Conservation (phyloP, 2,113 vertebrate genomes). For the Pterocles orientalis region DNA sequence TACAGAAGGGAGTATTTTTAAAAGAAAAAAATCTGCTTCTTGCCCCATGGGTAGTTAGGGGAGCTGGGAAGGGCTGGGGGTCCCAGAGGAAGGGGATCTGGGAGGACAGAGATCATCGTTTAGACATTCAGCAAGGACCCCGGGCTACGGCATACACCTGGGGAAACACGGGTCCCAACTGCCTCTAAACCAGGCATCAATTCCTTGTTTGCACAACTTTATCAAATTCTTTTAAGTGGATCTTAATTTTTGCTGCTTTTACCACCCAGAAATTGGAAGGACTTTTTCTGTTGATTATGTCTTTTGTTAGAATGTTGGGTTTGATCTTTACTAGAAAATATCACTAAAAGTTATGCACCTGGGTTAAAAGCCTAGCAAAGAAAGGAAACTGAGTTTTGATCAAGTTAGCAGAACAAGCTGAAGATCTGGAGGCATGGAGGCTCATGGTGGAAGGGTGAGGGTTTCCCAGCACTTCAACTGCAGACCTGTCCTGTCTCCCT, state of each 20-base stretch:
- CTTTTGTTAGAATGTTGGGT: background rate
- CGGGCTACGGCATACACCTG: background rate
- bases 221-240: background rate
- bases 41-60: background rate
- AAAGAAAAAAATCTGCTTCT: background rate
- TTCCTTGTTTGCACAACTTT: background rate
- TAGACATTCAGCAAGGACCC: background rate
- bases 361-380: background rate
- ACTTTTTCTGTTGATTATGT: background rate
- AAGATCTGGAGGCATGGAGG: background rate
- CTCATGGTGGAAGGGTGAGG: fast-evolving
- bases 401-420: background rate
- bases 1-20: background rate
- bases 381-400: background rate
- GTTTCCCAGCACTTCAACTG: fast-evolving
- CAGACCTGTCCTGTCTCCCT: background rate
- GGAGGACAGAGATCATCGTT: background rate
- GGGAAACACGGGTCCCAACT: background rate
- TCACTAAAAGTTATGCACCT: background rate
- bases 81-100: background rate
- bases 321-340: background rate
- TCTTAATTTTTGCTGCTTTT: background rate
- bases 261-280: background rate
- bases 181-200: background rate
- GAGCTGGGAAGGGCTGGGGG: background rate